Conservation (phyloP, 2,888 invertebrate species). For the Hybos culiciformis region DNA sequence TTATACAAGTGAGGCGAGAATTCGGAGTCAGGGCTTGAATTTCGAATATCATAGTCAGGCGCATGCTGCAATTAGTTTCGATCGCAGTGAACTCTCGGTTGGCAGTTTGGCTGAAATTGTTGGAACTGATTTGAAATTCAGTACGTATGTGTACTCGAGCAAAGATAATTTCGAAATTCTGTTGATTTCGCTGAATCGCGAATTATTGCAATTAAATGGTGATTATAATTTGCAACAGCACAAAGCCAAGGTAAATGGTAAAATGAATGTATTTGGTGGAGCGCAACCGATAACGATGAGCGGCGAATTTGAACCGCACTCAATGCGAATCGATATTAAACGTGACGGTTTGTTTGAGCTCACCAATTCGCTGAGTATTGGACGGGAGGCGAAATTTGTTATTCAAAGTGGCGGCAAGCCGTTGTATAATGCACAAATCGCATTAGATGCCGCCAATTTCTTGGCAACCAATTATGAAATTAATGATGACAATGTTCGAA, state of each 20-base stretch:
- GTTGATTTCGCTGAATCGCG: slow-evolving; percentile 21
- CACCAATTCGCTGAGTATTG: slow-evolving; percentile 22
- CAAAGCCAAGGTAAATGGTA: slow-evolving; percentile 18
- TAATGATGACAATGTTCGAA: slow-evolving; percentile 23
- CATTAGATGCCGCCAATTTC: slow-evolving; percentile 28
- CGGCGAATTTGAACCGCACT: slow-evolving; percentile 21
- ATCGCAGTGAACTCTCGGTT: slow-evolving; percentile 23
- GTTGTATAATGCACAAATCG: slow-evolving; percentile 24
- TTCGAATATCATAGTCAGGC: slow-evolving; percentile 23
- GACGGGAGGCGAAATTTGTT: slow-evolving; percentile 25
- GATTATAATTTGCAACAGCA: slow-evolving; percentile 21
- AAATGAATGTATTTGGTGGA: slow-evolving; percentile 21
- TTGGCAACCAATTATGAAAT: slow-evolving; percentile 24
- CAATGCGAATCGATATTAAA: slow-evolving; percentile 20
- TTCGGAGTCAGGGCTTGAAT: slow-evolving; percentile 37
- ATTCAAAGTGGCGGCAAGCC: slow-evolving; percentile 19
- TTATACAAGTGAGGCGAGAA: slow-evolving; percentile 28
- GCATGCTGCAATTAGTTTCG: slow-evolving; percentile 23
- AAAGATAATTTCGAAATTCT: slow-evolving; percentile 28
- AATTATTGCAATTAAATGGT: slow-evolving; percentile 20
- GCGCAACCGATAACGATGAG: slow-evolving; percentile 21
- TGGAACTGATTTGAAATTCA: slow-evolving; percentile 25
- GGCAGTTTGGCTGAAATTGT: slow-evolving; percentile 28
- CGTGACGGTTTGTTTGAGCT: slow-evolving; percentile 22
- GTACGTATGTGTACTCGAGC: slow-evolving; percentile 22